Conservation (phyloP, 2,113 vertebrate genomes). For the Arvicanthis niloticus region DNA sequence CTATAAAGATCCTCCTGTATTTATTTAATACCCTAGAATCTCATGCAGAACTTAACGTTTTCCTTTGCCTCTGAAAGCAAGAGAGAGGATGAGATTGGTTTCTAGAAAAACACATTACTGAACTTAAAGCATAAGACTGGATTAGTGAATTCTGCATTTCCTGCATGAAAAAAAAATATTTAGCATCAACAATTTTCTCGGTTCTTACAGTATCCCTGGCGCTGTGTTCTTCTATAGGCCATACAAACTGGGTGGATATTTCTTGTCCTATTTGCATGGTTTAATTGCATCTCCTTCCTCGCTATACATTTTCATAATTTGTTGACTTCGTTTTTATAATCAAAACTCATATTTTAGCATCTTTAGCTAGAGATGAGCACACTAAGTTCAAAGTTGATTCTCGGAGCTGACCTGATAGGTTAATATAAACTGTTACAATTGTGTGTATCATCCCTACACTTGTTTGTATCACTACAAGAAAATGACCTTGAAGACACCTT, state of each 20-base stretch:
- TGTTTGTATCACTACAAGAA: not conserved
- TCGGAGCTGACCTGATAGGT: not conserved
- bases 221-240: not conserved
- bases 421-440: not conserved
- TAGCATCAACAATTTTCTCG: not conserved
- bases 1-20: not conserved
- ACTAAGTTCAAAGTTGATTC: not conserved
- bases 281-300: not conserved
- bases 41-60: not conserved
- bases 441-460: not conserved
- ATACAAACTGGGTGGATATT: not conserved
- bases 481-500: not conserved
- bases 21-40: conserved; percentile 5
- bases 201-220: not conserved
- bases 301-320: conserved; percentile 20
- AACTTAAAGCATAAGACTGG: conserved; percentile 7
- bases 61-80: not conserved
- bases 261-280: conserved; percentile 32
- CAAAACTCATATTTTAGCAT: not conserved
- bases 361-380: not conserved
- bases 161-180: not conserved
- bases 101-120: conserved; percentile 18
- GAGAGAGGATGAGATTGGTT: not conserved
- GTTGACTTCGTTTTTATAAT: not conserved
- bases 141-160: conserved; percentile 8